phyloP scores from a whole-genome alignment of 1,140 invertebrate genomes.

The Stegodyphus mimosarum region DNA sequence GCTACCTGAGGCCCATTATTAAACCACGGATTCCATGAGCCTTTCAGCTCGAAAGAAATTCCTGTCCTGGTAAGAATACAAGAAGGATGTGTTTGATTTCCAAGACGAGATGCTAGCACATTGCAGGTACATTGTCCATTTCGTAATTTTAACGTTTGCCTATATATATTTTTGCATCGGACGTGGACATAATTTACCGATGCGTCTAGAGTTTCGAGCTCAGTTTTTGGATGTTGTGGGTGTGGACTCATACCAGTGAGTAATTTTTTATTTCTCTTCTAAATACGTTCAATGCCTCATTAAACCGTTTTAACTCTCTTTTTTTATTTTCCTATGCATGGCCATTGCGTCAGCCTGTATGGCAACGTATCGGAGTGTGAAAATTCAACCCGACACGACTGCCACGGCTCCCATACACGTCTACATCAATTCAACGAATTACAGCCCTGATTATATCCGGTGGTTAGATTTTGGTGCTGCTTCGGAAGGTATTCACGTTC shows the following conservation, averaged over 20 bases:
- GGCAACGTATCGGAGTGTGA: neutral
- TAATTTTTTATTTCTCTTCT: neutral
- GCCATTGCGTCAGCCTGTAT: neutral
- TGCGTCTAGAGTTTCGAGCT: neutral
- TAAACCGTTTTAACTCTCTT: neutral
- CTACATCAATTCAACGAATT: neutral
- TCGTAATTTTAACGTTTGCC: neutral
- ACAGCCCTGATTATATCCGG: neutral
- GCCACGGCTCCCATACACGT: neutral
- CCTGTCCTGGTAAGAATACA: neutral
- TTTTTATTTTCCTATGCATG: neutral
- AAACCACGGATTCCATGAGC: neutral
- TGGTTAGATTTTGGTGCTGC: neutral
- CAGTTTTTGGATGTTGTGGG: neutral
- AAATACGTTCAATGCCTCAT: neutral
- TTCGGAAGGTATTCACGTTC: neutral
- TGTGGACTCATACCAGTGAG: neutral
- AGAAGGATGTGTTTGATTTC: neutral
- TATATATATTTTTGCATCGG: neutral
- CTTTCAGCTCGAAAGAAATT: neutral
- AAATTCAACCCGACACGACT: neutral
- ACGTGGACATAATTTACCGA: neutral
- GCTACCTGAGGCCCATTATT: neutral
- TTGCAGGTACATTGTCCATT: neutral
- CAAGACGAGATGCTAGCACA: neutral